Percentiles rank a stretch among this genome's conserved stretches.
Conservation (phyloP, 2,888 invertebrate genomes). For the Steinernema hermaphroditum region DNA sequence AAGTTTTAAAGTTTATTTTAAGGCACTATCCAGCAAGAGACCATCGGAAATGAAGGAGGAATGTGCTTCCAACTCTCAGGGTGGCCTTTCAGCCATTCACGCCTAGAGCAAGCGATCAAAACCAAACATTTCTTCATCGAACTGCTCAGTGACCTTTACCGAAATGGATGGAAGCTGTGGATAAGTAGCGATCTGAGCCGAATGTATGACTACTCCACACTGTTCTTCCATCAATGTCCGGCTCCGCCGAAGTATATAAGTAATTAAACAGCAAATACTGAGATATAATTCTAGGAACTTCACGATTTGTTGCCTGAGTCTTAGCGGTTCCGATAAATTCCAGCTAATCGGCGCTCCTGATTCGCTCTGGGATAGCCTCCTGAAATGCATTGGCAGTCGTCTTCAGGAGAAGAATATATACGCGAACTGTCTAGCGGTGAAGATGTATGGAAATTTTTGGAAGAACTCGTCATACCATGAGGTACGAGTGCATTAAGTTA, state of each 20-base stretch:
- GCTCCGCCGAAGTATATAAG: too few species aligned
- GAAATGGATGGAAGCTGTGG: neutral
- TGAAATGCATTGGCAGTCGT: neutral
- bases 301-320: constrained; percentile 30
- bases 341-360: constrained; percentile 32
- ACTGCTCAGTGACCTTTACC: neutral
- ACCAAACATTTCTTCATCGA: neutral
- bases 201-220: neutral
- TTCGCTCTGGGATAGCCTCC: neutral
- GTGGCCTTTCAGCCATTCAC: neutral
- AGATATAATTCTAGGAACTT: neutral
- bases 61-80: neutral
- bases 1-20: neutral
- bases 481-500: too few species aligned
- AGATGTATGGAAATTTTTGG: neutral
- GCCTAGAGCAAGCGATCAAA: neutral
- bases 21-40: neutral
- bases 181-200: neutral
- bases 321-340: constrained; percentile 34
- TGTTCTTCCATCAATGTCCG: neutral
- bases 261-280: too few species aligned
- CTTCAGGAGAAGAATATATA: neutral
- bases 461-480: neutral
- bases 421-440: neutral
- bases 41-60: neutral